phyloP scores from a whole-genome alignment of 2,113 vertebrate species.

The Fukomys damarensis region DNA sequence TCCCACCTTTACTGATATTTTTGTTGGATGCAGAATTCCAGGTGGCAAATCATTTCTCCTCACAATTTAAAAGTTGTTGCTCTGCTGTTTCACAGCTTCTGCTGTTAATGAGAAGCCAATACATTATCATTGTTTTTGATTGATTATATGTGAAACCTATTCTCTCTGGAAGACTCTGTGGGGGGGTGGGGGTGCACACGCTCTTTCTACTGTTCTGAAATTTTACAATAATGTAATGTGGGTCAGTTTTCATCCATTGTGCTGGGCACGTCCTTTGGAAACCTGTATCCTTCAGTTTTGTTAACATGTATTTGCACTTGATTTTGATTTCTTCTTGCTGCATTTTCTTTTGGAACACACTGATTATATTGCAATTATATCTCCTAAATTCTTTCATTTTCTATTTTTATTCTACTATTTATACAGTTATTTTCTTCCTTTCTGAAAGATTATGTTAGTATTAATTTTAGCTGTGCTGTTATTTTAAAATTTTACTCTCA shows the following conservation, averaged over 20 bases:
- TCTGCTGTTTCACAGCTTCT: not conserved
- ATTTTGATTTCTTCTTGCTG: not conserved
- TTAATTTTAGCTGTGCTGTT: not conserved
- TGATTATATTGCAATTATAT: not conserved
- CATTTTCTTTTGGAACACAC: not conserved
- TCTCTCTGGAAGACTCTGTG: not conserved
- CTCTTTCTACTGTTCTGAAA: not conserved
- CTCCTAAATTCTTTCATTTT: not conserved
- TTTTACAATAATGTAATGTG: not conserved
- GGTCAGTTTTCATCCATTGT: not conserved
- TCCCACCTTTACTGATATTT: not conserved
- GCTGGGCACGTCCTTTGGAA: not conserved
- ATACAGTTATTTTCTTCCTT: not conserved
- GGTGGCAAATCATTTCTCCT: not conserved
- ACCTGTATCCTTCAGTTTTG: not conserved
- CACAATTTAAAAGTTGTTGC: not conserved
- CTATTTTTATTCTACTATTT: not conserved
- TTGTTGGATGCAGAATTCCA: not conserved
- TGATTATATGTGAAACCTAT: not conserved
- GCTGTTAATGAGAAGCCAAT: not conserved
- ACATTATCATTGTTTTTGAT: constrained; percentile 17
- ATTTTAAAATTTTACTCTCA: not conserved
- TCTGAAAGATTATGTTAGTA: not conserved
- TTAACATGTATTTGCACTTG: not conserved
- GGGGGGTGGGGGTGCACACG: too few species aligned